Evolutionary conservation across 1,140 invertebrate species (phyloP).

Genomic region (Pentalonia nigronervosa): DNA sequence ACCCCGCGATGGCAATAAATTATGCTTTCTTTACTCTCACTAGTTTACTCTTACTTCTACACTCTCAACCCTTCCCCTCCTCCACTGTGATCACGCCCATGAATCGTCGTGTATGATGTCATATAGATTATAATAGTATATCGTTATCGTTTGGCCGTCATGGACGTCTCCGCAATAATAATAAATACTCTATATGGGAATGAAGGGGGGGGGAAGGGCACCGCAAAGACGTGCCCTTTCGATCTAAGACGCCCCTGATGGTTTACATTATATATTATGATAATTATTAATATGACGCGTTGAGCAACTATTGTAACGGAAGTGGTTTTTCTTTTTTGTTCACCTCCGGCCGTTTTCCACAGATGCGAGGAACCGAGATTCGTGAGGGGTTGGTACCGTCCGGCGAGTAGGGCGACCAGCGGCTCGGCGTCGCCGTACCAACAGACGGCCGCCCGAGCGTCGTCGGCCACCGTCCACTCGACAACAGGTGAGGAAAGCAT

Average conservation of each 20-base stretch:
- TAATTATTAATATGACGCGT: background rate
- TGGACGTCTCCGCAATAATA: background rate
- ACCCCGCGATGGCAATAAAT: too few relatives aligned
- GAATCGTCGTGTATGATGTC: background rate
- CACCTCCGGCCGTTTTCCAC: background rate
- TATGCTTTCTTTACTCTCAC: too few relatives aligned
- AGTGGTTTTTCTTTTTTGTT: background rate
- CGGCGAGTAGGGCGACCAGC: slow-evolving; percentile 66
- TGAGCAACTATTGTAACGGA: background rate
- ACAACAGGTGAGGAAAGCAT: slow-evolving; percentile 78
- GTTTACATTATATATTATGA: too few relatives aligned
- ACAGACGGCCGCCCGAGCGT: slow-evolving; percentile 63
- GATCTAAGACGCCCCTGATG: background rate
- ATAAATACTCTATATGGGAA: background rate
- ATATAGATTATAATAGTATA: background rate
- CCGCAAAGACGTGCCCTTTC: background rate
- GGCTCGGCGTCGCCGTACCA: slow-evolving; percentile 64
- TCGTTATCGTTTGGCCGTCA: background rate
- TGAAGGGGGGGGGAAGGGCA: background rate
- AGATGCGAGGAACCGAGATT: slow-evolving; percentile 71
- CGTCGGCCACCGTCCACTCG: slow-evolving; percentile 46
- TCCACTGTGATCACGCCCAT: background rate
- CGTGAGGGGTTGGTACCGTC: slow-evolving; percentile 81
- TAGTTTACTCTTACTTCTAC: too few relatives aligned
- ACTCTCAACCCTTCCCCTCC: too few relatives aligned